Evolutionary conservation across 2,888 invertebrate species (phyloP).

Genomic region (Drosophila affinis): DNA sequence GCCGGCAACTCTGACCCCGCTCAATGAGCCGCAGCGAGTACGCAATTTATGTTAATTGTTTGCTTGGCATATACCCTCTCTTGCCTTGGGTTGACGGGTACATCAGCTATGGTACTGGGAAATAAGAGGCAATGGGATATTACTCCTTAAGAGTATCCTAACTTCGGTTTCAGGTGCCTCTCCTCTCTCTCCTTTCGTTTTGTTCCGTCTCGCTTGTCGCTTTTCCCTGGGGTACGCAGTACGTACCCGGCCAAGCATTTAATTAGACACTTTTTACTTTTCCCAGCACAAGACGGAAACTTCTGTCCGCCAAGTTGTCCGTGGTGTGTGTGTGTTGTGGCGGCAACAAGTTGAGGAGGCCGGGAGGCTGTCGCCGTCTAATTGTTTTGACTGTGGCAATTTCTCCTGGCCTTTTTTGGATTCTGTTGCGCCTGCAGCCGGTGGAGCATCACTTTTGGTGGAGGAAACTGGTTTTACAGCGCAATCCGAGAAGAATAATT

Average conservation of each 20-base stretch:
- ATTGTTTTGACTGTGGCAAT: constrained; percentile 69
- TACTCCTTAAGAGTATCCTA: constrained; percentile 2
- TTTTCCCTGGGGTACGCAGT: constrained; percentile 39
- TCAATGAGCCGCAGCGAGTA: constrained; percentile 60
- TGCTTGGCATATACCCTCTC: constrained; percentile 13
- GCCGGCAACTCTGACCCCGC: constrained; percentile 37
- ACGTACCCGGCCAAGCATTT: constrained; percentile 42
- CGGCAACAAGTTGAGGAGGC: constrained; percentile 61
- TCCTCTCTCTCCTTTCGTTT: constrained; percentile 16
- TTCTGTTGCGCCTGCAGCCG: constrained; percentile 14
- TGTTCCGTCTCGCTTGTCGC: constrained; percentile 18
- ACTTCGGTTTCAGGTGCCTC: constrained; percentile 9
- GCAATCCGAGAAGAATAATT: constrained; percentile 40
- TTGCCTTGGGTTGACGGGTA: constrained; percentile 5
- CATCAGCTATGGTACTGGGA: neutral
- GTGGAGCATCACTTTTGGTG: constrained; percentile 10
- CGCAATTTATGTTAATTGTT: constrained; percentile 69
- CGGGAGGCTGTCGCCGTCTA: constrained; percentile 50
- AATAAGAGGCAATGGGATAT: no score
- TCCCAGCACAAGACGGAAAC: constrained; percentile 34
- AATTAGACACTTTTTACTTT: constrained; percentile 60
- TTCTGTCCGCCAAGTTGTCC: constrained; percentile 18
- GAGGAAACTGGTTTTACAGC: constrained; percentile 53
- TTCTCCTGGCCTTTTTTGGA: constrained; percentile 65
- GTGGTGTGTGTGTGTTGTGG: neutral